phyloP scores from a whole-genome alignment of 2,888 invertebrate species.

The Galeruca laticollis region DNA sequence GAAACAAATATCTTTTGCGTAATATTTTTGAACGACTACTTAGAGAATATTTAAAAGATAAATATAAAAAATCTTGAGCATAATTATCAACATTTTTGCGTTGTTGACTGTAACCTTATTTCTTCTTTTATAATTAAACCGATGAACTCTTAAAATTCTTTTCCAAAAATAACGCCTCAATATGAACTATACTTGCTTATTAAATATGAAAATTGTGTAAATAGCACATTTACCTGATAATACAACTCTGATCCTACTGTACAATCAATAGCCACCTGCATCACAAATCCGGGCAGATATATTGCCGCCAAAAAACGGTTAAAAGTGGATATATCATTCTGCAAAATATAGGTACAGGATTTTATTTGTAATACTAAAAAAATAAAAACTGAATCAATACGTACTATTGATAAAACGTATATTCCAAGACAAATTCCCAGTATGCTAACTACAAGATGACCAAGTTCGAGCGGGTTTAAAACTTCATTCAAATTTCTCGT shows the following conservation, averaged over 20 bases:
- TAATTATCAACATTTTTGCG: too few species aligned
- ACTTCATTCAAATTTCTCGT: slow-evolving; percentile 13
- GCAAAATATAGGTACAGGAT: neutral
- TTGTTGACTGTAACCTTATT: too few species aligned
- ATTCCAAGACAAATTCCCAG: slow-evolving; percentile 20
- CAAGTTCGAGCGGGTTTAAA: slow-evolving; percentile 14
- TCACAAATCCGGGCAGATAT: neutral
- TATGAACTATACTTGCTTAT: neutral
- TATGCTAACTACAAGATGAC: slow-evolving; percentile 10
- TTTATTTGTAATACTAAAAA: neutral
- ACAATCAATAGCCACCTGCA: slow-evolving; percentile 5
- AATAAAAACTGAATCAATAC: neutral
- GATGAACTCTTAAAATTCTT: too few species aligned
- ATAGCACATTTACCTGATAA: neutral
- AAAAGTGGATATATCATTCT: neutral
- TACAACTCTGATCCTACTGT: neutral
- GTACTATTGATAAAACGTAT: slow-evolving; percentile 19
- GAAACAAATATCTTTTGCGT: too few species aligned
- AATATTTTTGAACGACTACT: too few species aligned
- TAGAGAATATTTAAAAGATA: too few species aligned
- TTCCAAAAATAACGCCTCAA: too few species aligned
- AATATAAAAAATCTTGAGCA: too few species aligned
- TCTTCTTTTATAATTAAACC: too few species aligned
- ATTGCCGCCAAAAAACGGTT: neutral
- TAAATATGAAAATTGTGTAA: neutral